A percentile compares a stretch with the other conserved stretches of the same genome.
Conservation (phyloP, 23 tunicate species). For the Trididemnum clinides region DNA sequence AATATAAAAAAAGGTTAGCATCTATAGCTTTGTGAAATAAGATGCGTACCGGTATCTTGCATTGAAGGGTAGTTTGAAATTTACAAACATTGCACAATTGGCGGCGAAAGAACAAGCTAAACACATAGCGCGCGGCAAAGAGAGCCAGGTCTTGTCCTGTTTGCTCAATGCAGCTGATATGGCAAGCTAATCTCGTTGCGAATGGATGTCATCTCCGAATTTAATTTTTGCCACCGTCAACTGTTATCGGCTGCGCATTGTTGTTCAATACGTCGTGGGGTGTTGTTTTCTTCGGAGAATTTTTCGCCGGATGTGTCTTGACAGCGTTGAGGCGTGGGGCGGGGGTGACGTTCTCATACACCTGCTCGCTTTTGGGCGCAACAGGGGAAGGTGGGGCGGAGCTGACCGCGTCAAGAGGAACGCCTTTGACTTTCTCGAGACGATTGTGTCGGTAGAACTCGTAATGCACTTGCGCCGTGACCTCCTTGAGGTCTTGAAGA, state of each 20-base stretch:
- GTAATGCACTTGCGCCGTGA: conserved; percentile 94
- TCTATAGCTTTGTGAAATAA: too few species aligned
- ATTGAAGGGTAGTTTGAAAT: too few species aligned
- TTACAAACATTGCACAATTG: too few species aligned
- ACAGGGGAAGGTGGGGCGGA: conserved; percentile 60
- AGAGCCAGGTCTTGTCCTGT: too few species aligned
- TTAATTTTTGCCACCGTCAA: neutral
- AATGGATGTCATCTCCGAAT: too few species aligned
- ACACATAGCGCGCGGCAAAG: too few species aligned
- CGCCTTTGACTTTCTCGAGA: conserved; percentile 65
- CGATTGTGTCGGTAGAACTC: conserved; percentile 87
- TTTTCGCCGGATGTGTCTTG: neutral
- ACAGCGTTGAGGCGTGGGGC: neutral
- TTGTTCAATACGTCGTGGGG: neutral
- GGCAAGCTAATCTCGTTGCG: too few species aligned
- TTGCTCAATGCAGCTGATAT: too few species aligned
- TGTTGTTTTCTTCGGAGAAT: neutral
- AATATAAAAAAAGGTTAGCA: too few species aligned
- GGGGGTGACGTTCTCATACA: neutral
- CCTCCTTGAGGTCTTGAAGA: conserved; percentile 94
- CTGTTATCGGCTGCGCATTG: conserved; percentile 11
- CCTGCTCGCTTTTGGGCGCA: neutral
- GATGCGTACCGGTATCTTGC: too few species aligned
- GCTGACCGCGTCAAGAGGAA: conserved; percentile 66
- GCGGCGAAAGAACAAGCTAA: too few species aligned